Evolutionary conservation across 2,888 invertebrate genomes (phyloP), one percentile per base, ranked within the genome.

Genomic region (Vanessa cardui): DNA sequence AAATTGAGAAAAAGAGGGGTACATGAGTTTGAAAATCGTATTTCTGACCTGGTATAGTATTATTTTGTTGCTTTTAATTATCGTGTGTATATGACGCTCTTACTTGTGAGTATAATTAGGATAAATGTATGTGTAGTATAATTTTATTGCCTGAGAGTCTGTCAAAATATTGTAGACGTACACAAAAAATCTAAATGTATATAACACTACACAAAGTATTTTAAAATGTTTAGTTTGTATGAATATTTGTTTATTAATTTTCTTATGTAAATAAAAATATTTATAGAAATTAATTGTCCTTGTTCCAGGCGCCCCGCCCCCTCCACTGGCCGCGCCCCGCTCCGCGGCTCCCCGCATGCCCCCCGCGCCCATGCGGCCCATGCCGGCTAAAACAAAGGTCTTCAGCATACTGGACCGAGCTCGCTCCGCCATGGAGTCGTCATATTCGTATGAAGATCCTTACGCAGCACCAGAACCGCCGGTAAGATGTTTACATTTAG

Each of bases 331-430:
- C 9, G 56, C 33, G 12, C 54, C 26, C 61, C 72, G 49, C 71
- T 68, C 64, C 66, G 73, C 63, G 64, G 59, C 68, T 47, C 52
- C 58, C 47, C 64, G 20, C 78, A 80, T 76, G 74, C 78, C 79
- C 64, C 79, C 77, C 44, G 81, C 82, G 46, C 90, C 89, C n/a
- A 80, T 87, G 66, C 90, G 90, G 62, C 94, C 94, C 72, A 90
- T 89, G 79, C 94, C 94, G 82, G 94, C 95, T 60, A 94, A 95
- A 70, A 96, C 95, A 69, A 97, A 97, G 92, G 96, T 97, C 70
- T 94, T 97, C 92, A 97, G 97, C 72, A 97, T 97, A 78, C 90
- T 97, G 76, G 97, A 97, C 86, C 94, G 96, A 65, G 97, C 97
- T 0, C 94, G 97, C 64, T 94, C 94, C 31, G 97, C 97, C 44